A percentile compares a stretch with the other conserved stretches of the same genome.
Conservation (phyloP, 2,113 vertebrate genomes). For the Benitochromis conjunctus region DNA sequence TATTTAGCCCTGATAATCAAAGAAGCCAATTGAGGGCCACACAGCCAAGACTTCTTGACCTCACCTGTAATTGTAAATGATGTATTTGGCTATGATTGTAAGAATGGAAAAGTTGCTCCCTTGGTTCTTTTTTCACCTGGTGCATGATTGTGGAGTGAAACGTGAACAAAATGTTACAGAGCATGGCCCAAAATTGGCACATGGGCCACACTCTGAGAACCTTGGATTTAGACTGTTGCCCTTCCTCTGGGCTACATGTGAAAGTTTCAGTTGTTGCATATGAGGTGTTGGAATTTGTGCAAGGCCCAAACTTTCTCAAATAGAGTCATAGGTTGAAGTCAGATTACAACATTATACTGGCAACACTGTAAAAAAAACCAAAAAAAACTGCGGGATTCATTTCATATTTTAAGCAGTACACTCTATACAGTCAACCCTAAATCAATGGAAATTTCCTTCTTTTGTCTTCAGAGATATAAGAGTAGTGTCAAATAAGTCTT, state of each 20-base stretch:
- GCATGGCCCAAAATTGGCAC: neutral
- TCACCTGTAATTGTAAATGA: neutral
- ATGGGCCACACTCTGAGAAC: neutral
- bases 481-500: neutral
- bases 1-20: neutral
- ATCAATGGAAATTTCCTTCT: neutral
- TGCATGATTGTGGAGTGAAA: neutral
- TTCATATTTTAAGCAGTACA: neutral
- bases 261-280: neutral
- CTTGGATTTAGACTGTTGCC: neutral
- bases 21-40: neutral
- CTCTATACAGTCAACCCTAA: neutral
- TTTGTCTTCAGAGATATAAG: neutral
- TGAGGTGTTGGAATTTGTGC: neutral
- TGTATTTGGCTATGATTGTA: neutral
- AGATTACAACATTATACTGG: neutral
- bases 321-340: conserved; percentile 8
- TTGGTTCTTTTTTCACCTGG: neutral
- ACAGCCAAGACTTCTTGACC: neutral
- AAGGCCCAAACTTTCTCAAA: conserved; percentile 15
- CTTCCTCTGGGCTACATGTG: neutral
- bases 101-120: neutral
- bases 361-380: neutral
- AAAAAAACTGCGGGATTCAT: neutral
- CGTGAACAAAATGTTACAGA: neutral